phyloP scores from a whole-genome alignment of 2,797 vertebrate genomes.

The Microchirus variegatus region DNA sequence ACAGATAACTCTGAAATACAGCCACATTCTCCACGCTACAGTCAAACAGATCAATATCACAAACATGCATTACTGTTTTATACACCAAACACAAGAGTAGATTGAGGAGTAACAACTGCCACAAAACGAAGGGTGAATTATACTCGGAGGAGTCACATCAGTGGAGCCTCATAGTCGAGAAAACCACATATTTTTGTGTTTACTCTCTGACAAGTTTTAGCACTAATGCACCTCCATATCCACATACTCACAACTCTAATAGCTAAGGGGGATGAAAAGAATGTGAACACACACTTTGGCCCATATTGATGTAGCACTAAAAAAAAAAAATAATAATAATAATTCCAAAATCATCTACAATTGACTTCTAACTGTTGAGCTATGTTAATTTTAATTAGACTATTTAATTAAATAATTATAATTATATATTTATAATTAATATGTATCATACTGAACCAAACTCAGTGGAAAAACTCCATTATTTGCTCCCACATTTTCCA shows the following conservation, averaged over 20 bases:
- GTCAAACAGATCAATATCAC: not conserved
- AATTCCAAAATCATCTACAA: conserved; percentile 47
- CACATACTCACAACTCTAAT: conserved; percentile 19
- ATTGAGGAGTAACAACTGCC: not conserved
- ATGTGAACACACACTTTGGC: conserved; percentile 40
- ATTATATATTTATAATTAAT: no score
- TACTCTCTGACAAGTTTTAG: conserved; percentile 1
- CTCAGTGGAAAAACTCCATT: no score
- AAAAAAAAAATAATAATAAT: no score
- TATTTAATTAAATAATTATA: no score
- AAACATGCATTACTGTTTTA: not conserved
- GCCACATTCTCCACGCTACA: not conserved
- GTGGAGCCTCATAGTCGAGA: not conserved
- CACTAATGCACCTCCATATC: conserved; percentile 11
- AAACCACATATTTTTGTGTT: conserved; percentile 7
- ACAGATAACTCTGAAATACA: conserved; percentile 9
- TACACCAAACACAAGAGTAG: not conserved
- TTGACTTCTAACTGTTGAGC: conserved; percentile 41
- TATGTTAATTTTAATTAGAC: conserved; percentile 30
- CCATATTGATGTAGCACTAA: conserved; percentile 38
- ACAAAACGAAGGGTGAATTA: not conserved
- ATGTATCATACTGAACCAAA: no score
- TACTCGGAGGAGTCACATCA: not conserved
- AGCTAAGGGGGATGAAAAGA: conserved; percentile 37
- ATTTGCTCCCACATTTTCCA: no score